Base-by-base conservation (phyloP, 2,113 vertebrate species). In the Strix uralensis region DNA sequence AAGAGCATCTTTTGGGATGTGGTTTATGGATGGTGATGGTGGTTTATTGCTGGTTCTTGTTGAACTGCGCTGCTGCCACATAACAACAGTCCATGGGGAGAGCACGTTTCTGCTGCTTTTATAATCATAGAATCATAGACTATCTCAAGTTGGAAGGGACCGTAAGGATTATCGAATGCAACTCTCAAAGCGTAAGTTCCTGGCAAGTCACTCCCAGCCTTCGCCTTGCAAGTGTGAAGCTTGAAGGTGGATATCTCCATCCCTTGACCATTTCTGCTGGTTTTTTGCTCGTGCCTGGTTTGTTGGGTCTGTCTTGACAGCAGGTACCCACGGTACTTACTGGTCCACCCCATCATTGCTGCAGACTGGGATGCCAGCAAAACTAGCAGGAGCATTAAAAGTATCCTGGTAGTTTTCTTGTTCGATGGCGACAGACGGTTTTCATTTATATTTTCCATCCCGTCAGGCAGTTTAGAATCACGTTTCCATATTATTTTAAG, bases 351-450 rank as follows among this genome's bases (percentile, higher is more conserved):
- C 11, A 9, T 40, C 26, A 26, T 44, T 52, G 38, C 54, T 74
- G n/a, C 69, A 70, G 21, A 22, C 81, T 15, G 4, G 21, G 67
- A 30, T 66, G 21, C 63, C 2, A 1, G 67, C 58, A 82, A 54
- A 90, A 75, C 3, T 0, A 55, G 36, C 54, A 69, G 40, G 58
- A 86, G 25, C 40, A 7, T 92, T 72, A 38, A 59, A 80, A 81
- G n/a, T 86, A 52, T 67, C 77, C 29, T 30, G n/a, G 29, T 74
- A 23, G 9, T 23, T 55, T 71, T 80, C 51, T 67, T 57, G 9
- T 59, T 65, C 13, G 17, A 1, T 46, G 51, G 52, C 1, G 0
- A 15, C 2, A 4, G 20, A 30, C 3, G 1, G 4, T 63, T 83
- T 92, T 80, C 58, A 8, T 17, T 80, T 61, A 0, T 0, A 7